phyloP scores from a whole-genome alignment of 2,113 vertebrate genomes.

The Numida meleagris region DNA sequence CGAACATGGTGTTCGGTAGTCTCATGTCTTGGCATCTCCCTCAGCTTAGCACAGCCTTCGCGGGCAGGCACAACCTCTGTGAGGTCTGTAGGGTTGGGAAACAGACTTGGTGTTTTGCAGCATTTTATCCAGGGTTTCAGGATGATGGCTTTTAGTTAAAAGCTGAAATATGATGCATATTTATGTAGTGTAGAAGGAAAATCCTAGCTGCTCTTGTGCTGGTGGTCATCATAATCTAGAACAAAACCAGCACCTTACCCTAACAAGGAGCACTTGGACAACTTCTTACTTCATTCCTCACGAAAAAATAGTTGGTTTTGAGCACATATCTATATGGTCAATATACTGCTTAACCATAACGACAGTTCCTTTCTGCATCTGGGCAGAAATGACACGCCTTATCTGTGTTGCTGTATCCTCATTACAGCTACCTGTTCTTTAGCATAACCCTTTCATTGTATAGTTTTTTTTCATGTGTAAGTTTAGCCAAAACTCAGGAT shows the following conservation, averaged over 20 bases:
- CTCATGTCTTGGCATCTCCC: not conserved
- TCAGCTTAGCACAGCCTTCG: not conserved
- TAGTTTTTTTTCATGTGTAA: not conserved
- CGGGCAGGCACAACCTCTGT: not conserved
- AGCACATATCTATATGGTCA: not conserved
- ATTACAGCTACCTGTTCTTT: not conserved
- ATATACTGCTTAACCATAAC: not conserved
- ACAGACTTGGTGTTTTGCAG: not conserved
- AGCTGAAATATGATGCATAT: not conserved
- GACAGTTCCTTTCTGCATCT: not conserved
- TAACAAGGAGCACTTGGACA: not conserved
- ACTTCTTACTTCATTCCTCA: not conserved
- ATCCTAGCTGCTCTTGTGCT: not conserved
- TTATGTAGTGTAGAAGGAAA: not conserved
- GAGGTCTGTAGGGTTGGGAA: not conserved
- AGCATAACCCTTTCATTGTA: not conserved
- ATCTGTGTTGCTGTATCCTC: not conserved
- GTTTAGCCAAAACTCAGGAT: not conserved
- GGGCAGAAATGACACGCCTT: accelerated
- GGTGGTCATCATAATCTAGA: not conserved
- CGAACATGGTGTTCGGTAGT: accelerated
- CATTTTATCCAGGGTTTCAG: not conserved
- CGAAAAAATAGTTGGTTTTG: not conserved
- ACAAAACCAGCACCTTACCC: not conserved
- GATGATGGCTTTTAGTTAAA: not conserved